Conservation (phyloP, 2,797 vertebrate genomes). For the Cynopterus sphinx region DNA sequence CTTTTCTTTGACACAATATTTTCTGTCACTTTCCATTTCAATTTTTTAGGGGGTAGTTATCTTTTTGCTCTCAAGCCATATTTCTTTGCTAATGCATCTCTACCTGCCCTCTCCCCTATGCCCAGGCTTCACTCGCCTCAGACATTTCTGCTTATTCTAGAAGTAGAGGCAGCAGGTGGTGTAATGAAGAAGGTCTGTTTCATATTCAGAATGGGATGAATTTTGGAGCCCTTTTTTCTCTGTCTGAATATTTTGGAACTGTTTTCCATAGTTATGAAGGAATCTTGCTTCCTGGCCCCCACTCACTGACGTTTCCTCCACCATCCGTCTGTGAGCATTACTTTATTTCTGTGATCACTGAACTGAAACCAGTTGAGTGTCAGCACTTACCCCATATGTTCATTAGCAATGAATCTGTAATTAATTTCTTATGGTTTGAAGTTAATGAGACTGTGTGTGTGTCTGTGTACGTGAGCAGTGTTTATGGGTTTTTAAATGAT, state of each 20-base stretch:
- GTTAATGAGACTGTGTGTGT: slow-evolving; percentile 52
- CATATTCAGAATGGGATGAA: slow-evolving; percentile 55
- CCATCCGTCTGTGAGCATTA: slow-evolving; percentile 73
- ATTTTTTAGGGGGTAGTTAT: background rate
- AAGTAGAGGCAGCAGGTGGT: slow-evolving; percentile 55
- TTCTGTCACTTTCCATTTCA: background rate
- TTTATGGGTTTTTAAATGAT: slow-evolving; percentile 58
- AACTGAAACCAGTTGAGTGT: slow-evolving; percentile 71
- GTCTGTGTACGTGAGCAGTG: background rate
- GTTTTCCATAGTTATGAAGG: slow-evolving; percentile 67
- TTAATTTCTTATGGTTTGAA: slow-evolving; percentile 75
- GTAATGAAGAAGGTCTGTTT: slow-evolving; percentile 62
- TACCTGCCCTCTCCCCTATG: background rate
- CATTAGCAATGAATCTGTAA: slow-evolving; percentile 77
- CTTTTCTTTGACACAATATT: background rate
- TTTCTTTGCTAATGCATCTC: background rate
- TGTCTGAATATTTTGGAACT: slow-evolving; percentile 70
- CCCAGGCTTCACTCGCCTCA: background rate
- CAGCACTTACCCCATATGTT: slow-evolving; percentile 65
- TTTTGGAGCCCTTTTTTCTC: slow-evolving; percentile 52
- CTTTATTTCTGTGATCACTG: slow-evolving; percentile 61
- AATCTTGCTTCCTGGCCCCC: slow-evolving; percentile 64
- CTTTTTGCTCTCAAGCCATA: background rate
- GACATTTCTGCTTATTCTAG: background rate
- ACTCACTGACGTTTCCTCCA: slow-evolving; percentile 38